Evolutionary conservation across 2,888 invertebrate species (phyloP).

Genomic region (Nomada lathburiana): DNA sequence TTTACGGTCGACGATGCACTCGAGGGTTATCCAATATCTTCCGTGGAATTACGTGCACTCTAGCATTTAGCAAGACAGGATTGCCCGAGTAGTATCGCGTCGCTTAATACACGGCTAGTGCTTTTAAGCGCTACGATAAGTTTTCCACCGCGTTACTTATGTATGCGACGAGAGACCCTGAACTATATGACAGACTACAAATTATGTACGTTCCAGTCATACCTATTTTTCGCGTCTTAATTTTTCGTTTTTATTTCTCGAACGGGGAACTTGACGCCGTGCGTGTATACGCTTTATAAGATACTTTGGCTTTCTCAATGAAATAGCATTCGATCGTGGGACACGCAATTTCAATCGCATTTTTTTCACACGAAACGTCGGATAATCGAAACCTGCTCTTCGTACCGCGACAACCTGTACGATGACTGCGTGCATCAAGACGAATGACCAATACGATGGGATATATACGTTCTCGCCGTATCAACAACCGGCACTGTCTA

Average conservation of each 20-base stretch:
- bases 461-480: slow-evolving; percentile 24
- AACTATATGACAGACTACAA: slow-evolving; percentile 50
- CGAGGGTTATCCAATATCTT: slow-evolving; percentile 68
- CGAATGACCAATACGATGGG: slow-evolving; percentile 30
- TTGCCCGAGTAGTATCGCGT: slow-evolving; percentile 56
- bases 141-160: slow-evolving; percentile 48
- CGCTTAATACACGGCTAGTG: slow-evolving; percentile 57
- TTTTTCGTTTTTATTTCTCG: too few relatives aligned
- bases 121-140: slow-evolving; percentile 69
- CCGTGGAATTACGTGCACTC: slow-evolving; percentile 67
- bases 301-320: too few relatives aligned
- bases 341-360: slow-evolving; percentile 32
- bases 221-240: neutral
- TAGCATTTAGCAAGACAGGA: slow-evolving; percentile 61
- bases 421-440: slow-evolving; percentile 20
- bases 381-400: slow-evolving; percentile 41
- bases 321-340: too few relatives aligned
- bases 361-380: slow-evolving; percentile 23
- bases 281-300: too few relatives aligned
- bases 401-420: neutral
- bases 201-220: slow-evolving; percentile 49
- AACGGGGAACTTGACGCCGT: too few relatives aligned
- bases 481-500: slow-evolving; percentile 36
- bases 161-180: slow-evolving; percentile 5
- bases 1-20: slow-evolving; percentile 61